Evolutionary conservation across 2,797 vertebrate species (phyloP).

Genomic region (Sebastes vulpes): DNA sequence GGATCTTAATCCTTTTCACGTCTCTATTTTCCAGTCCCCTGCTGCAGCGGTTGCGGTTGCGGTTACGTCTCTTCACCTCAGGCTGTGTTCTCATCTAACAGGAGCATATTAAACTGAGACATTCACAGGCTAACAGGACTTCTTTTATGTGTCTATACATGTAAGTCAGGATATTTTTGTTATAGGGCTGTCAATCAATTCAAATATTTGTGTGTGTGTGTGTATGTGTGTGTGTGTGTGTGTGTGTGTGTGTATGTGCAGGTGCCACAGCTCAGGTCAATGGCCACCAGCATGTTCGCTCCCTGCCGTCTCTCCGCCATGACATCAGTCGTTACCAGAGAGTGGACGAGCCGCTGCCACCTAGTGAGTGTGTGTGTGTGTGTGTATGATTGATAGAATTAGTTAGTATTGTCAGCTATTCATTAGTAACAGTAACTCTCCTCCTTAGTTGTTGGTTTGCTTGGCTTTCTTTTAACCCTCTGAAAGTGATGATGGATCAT

Average conservation of each 20-base stretch:
- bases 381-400: neutral
- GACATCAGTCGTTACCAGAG: slow-evolving; percentile 96
- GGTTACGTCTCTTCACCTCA: no score
- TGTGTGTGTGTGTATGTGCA: slow-evolving; percentile 34
- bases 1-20: neutral
- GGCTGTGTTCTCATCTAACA: no score
- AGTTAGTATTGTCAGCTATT: neutral
- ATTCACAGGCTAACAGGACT: no score
- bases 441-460: no score
- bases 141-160: no score
- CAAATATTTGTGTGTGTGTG: neutral
- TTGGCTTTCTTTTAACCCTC: no score
- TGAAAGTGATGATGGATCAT: no score
- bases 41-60: neutral
- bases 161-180: no score
- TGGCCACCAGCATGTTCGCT: slow-evolving; percentile 89
- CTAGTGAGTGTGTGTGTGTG: slow-evolving; percentile 89
- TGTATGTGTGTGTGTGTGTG: neutral
- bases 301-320: slow-evolving; percentile 91
- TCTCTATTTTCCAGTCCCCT: neutral
- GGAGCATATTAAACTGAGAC: no score
- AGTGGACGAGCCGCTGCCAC: slow-evolving; percentile 95
- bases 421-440: no score
- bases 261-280: slow-evolving; percentile 86
- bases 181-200: no score